Conservation (phyloP, 2,797 vertebrate genomes). For the Hafferia zeledoni region DNA sequence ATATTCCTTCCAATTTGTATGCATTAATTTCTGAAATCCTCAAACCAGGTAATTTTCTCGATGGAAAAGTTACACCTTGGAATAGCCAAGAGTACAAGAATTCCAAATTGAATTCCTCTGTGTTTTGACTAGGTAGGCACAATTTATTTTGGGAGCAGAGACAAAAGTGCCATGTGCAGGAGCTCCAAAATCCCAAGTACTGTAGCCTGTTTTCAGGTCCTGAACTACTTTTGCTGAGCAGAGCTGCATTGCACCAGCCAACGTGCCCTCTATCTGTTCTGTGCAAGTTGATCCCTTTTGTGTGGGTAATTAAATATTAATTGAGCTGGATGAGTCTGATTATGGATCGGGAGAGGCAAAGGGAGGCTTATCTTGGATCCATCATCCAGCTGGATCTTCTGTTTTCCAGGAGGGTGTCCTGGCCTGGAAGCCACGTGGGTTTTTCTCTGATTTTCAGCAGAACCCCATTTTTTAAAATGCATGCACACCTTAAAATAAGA, state of each 20-base stretch:
- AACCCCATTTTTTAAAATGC: rapidly evolving
- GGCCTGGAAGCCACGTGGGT: background rate
- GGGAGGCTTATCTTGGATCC: rapidly evolving
- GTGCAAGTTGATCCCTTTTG: conserved; percentile 57
- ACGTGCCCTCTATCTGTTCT: conserved; percentile 59
- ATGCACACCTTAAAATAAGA: rapidly evolving
- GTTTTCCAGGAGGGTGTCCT: background rate
- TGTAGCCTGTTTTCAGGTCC: conserved; percentile 31
- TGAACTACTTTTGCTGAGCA: conserved; percentile 55
- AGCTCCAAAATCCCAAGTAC: background rate
- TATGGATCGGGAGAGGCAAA: background rate
- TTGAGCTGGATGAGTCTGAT: conserved; percentile 33
- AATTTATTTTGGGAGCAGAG: background rate
- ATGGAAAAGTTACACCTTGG: background rate
- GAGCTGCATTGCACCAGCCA: conserved; percentile 56
- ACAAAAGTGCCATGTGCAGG: background rate
- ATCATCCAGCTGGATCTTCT: background rate
- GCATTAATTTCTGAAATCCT: background rate
- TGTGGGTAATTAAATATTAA: conserved; percentile 64
- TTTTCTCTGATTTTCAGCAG: background rate
- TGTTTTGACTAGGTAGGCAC: background rate
- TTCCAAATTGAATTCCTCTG: background rate
- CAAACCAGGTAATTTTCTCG: rapidly evolving
- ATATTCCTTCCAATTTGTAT: background rate
- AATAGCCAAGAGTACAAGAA: background rate